phyloP scores from a whole-genome alignment of 2,113 vertebrate genomes.

The Chinchilla lanigera region DNA sequence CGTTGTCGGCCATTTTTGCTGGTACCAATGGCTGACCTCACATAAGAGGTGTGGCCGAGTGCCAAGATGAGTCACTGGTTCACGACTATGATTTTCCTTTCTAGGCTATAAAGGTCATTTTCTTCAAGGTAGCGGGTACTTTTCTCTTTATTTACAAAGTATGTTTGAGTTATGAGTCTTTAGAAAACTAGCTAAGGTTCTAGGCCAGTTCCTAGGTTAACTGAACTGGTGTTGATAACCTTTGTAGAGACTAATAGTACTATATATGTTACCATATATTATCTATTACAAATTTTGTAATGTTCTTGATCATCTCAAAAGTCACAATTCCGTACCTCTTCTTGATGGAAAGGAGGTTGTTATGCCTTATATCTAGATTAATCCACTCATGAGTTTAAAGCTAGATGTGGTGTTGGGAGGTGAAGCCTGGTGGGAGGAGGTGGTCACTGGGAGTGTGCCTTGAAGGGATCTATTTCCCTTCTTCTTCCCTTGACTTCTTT shows the following conservation, averaged over 20 bases:
- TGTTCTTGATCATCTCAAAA: background rate
- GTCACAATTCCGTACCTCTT: background rate
- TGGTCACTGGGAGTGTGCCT: background rate
- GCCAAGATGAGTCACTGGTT: background rate
- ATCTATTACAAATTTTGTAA: background rate
- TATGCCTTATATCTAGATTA: background rate
- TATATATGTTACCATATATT: too few relatives aligned
- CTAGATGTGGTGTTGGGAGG: background rate
- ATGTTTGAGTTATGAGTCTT: background rate
- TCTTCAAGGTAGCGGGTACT: background rate
- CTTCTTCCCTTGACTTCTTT: background rate
- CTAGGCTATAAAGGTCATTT: background rate
- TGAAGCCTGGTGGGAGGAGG: background rate
- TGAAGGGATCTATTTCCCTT: background rate
- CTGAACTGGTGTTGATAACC: background rate
- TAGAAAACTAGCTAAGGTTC: background rate
- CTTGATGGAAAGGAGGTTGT: background rate
- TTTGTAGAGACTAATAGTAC: background rate
- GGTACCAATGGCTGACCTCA: background rate
- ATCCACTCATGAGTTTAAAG: background rate
- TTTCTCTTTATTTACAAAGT: conserved; percentile 9
- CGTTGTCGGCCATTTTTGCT: background rate
- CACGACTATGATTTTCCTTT: background rate
- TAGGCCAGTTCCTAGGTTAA: background rate
- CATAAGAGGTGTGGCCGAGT: background rate